phyloP scores from a whole-genome alignment of 1,140 invertebrate genomes.

The Helicoverpa zea region DNA sequence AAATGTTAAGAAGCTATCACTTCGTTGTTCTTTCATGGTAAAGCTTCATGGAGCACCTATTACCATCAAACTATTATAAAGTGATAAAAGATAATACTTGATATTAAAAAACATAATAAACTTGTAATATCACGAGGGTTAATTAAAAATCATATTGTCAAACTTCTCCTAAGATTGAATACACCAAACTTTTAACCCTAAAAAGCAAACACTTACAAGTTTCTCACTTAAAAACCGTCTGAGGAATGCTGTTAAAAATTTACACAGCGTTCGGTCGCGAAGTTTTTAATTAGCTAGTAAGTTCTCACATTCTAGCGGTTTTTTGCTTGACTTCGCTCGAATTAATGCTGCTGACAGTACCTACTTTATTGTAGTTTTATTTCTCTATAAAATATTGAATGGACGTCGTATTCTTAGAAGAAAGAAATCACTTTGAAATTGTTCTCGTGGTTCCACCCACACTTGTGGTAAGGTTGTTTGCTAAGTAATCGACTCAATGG shows the following conservation, averaged over 20 bases:
- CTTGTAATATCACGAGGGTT: not conserved
- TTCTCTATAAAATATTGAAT: slow-evolving; percentile 1
- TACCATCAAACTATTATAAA: too few species aligned
- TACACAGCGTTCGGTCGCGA: slow-evolving; percentile 39
- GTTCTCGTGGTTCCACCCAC: not conserved
- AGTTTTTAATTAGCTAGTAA: slow-evolving; percentile 47
- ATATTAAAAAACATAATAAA: too few species aligned
- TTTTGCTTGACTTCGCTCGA: slow-evolving; percentile 4
- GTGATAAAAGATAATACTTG: too few species aligned
- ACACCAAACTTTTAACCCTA: slow-evolving; percentile 10
- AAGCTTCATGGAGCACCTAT: too few species aligned
- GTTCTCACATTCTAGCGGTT: slow-evolving; percentile 32
- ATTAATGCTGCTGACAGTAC: not conserved
- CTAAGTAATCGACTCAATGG: too few species aligned
- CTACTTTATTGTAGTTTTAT: slow-evolving; percentile 21
- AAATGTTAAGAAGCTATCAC: too few species aligned
- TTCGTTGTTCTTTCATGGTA: too few species aligned
- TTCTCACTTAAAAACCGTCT: slow-evolving; percentile 13
- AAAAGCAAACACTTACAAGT: slow-evolving; percentile 38
- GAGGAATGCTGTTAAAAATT: slow-evolving; percentile 44
- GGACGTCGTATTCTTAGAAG: not conserved
- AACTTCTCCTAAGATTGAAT: slow-evolving; percentile 14
- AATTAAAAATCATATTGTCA: slow-evolving; percentile 19
- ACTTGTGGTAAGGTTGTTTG: too few species aligned
- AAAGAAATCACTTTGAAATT: not conserved